These are phyloP conservation scores for Grammomys surdaster DNA, from an alignment of 2,113 vertebrate species.

Conservation along the genomic window DNA sequence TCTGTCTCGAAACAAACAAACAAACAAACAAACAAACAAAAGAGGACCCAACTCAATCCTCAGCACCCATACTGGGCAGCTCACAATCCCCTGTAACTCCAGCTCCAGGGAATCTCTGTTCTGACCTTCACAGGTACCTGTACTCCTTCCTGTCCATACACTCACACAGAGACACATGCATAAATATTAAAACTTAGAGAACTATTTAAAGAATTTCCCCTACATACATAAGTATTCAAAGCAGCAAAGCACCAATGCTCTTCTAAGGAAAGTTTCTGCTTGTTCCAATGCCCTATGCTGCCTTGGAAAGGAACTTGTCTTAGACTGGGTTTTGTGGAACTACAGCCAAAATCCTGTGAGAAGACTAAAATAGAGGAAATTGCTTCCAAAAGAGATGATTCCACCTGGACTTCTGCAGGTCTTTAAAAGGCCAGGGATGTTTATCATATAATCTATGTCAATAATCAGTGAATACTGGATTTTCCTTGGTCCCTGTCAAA, in stretches of 20 bases:
- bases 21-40: no score
- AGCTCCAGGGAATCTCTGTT: background rate
- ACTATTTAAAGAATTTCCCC: slow-evolving; percentile 32
- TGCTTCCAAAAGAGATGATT: background rate
- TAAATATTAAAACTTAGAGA: background rate
- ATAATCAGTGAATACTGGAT: background rate
- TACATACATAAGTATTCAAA: background rate
- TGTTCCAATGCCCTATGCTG: background rate
- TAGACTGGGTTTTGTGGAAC: background rate
- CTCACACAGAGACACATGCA: background rate
- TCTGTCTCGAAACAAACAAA: no score
- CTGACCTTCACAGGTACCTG: background rate
- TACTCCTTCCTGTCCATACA: background rate
- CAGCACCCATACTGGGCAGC: background rate
- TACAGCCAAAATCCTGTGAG: background rate
- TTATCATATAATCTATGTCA: background rate
- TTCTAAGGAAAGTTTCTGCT: background rate
- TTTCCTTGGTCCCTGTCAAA: background rate
- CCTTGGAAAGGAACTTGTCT: background rate
- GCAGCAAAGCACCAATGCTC: background rate
- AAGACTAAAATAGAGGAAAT: slow-evolving; percentile 5
- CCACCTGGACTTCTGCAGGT: background rate
- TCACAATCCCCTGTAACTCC: background rate
- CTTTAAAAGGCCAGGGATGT: background rate
- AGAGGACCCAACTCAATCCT: background rate